phyloP scores from a whole-genome alignment of 2,797 vertebrate species.

The Rousettus madagascariensis region DNA sequence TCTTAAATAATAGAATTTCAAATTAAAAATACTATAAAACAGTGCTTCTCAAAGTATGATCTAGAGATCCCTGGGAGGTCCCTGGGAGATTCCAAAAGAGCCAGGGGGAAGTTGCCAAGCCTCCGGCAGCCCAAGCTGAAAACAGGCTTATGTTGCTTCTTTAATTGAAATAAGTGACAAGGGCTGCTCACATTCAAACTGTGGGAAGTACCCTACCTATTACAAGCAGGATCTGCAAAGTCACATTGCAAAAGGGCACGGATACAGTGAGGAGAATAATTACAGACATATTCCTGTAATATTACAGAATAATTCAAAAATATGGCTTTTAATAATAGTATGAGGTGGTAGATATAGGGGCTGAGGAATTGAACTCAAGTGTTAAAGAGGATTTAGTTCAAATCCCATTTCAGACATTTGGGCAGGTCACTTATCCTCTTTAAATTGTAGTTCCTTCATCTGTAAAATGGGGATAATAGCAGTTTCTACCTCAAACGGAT shows the following conservation, averaged over 20 bases:
- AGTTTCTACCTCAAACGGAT: neutral
- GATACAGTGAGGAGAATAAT: neutral
- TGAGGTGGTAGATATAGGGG: neutral
- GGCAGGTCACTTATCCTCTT: neutral
- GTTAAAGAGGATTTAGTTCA: neutral
- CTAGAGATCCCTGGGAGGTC: neutral
- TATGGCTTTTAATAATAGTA: neutral
- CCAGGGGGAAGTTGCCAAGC: neutral
- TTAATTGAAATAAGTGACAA: neutral
- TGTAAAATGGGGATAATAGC: neutral
- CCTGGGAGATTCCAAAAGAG: neutral
- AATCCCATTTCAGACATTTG: neutral
- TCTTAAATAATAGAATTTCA: neutral
- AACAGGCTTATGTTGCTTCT: neutral
- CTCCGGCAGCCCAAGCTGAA: neutral
- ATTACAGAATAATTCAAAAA: neutral
- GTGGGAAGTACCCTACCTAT: neutral
- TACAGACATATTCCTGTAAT: neutral
- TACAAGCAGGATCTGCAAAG: neutral
- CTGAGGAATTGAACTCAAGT: neutral
- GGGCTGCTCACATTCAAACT: neutral
- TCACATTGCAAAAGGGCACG: neutral
- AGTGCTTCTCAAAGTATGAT: neutral
- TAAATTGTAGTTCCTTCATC: neutral
- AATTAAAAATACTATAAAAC: neutral